A percentile compares a stretch with the other conserved stretches of the same genome.
These are phyloP conservation scores for Carlito syrichta DNA, from an alignment of 2,113 vertebrate species.

Conservation along the genomic window DNA sequence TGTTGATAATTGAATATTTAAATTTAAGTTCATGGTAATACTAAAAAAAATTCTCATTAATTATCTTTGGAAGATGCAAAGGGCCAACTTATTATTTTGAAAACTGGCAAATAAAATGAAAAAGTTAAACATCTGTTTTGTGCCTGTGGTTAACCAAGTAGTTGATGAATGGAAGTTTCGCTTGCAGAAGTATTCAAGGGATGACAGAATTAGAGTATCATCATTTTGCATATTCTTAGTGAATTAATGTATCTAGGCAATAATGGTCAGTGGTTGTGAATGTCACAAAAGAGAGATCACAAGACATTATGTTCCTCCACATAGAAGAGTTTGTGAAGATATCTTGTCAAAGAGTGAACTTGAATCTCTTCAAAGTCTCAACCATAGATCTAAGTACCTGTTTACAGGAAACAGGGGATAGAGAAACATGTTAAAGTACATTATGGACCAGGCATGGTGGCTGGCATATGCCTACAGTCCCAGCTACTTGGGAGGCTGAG, in stretches of 20 bases:
- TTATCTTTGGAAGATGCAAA: neutral
- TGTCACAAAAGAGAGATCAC: neutral
- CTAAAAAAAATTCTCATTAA: neutral
- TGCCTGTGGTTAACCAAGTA: neutral
- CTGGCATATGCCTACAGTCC: no score
- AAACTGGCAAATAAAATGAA: neutral
- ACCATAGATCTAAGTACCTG: neutral
- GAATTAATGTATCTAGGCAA: neutral
- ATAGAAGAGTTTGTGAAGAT: neutral
- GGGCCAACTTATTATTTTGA: neutral
- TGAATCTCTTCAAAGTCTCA: neutral
- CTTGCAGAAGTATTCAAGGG: neutral
- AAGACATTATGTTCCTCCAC: neutral
- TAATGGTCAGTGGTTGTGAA: neutral
- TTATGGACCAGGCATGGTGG: no score
- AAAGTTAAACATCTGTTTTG: neutral
- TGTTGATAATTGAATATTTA: neutral
- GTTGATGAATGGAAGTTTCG: neutral
- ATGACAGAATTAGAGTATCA: neutral
- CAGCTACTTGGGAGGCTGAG: no score
- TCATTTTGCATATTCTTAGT: neutral
- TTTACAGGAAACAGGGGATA: neutral
- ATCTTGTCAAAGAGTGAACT: neutral
- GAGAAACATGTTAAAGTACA: neutral
- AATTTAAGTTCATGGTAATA: neutral